These are phyloP conservation scores for Cremastinae sp. DNA, from an alignment of 2,888 invertebrate genomes.

Conservation along the genomic window DNA sequence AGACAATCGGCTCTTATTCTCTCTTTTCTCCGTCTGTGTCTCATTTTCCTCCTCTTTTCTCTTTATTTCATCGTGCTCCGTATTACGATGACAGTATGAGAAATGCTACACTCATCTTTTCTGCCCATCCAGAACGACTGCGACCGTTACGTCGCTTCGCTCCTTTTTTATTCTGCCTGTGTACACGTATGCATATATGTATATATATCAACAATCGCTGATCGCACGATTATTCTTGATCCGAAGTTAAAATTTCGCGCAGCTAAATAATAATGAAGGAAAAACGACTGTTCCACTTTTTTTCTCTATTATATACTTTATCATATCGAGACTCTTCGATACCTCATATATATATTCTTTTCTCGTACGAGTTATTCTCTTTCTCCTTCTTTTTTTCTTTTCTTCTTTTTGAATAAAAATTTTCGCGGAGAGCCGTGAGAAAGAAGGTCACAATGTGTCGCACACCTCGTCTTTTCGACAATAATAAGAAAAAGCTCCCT, in stretches of 20 bases:
- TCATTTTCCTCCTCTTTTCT: slow-evolving; percentile 26
- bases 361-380: not conserved
- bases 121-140: slow-evolving; percentile 77
- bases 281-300: not conserved
- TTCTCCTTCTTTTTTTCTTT: not conserved
- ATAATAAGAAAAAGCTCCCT: slow-evolving; percentile 25
- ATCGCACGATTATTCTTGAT: slow-evolving; percentile 37
- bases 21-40: slow-evolving; percentile 24
- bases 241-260: too few relatives aligned
- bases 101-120: slow-evolving; percentile 78
- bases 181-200: slow-evolving; percentile 21
- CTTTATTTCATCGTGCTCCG: slow-evolving; percentile 58
- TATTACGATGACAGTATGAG: slow-evolving; percentile 75
- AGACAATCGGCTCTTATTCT: slow-evolving; percentile 62
- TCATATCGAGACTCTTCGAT: too few relatives aligned
- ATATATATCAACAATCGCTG: slow-evolving; percentile 46
- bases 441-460: slow-evolving; percentile 43
- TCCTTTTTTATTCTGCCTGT: slow-evolving; percentile 29
- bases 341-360: too few relatives aligned
- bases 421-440: slow-evolving; percentile 24
- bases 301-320: too few relatives aligned
- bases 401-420: slow-evolving; percentile 21
- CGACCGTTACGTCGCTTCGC: slow-evolving; percentile 73
- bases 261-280: slow-evolving; percentile 9
- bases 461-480: slow-evolving; percentile 13